phyloP scores from a whole-genome alignment of 1,140 invertebrate genomes.

The Drosophila lini region DNA sequence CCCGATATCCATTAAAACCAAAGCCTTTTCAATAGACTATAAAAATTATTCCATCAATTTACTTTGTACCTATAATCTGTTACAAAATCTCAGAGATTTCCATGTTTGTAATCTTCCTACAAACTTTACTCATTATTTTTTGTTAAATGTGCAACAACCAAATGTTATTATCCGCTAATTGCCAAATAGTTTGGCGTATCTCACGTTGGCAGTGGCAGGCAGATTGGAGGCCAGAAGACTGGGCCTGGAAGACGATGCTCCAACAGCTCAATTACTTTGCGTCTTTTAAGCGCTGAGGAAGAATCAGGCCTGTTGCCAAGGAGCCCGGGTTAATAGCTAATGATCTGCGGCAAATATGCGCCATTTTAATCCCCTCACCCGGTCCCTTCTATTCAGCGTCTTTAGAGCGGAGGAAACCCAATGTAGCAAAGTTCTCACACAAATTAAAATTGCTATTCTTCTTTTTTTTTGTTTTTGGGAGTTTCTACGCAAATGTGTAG shows the following conservation, averaged over 20 bases:
- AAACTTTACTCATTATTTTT: slow-evolving; percentile 17
- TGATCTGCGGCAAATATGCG: slow-evolving; percentile 72
- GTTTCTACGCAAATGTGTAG: slow-evolving; percentile 46
- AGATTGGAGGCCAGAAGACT: slow-evolving; percentile 29
- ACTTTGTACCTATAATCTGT: background rate
- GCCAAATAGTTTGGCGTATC: slow-evolving; percentile 54
- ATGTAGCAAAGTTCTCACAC: slow-evolving; percentile 71
- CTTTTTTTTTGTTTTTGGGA: slow-evolving; percentile 7
- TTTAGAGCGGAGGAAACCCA: slow-evolving; percentile 15
- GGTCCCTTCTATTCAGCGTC: slow-evolving; percentile 1
- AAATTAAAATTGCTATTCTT: slow-evolving; percentile 66
- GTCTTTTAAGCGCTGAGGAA: slow-evolving; percentile 11
- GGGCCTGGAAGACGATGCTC: slow-evolving; percentile 10
- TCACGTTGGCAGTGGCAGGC: slow-evolving; percentile 39
- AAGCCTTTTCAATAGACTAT: background rate
- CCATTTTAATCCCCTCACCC: slow-evolving; percentile 67
- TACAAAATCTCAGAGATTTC: background rate
- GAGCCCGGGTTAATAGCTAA: slow-evolving; percentile 61
- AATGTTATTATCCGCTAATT: slow-evolving; percentile 50
- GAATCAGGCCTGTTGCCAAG: slow-evolving; percentile 55
- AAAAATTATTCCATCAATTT: background rate
- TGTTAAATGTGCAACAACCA: slow-evolving; percentile 29
- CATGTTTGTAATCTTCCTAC: slow-evolving; percentile 6
- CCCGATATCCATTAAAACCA: background rate
- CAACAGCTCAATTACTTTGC: slow-evolving; percentile 48